Conservation (phyloP, 2,888 invertebrate genomes). For the Meloe dianella region DNA sequence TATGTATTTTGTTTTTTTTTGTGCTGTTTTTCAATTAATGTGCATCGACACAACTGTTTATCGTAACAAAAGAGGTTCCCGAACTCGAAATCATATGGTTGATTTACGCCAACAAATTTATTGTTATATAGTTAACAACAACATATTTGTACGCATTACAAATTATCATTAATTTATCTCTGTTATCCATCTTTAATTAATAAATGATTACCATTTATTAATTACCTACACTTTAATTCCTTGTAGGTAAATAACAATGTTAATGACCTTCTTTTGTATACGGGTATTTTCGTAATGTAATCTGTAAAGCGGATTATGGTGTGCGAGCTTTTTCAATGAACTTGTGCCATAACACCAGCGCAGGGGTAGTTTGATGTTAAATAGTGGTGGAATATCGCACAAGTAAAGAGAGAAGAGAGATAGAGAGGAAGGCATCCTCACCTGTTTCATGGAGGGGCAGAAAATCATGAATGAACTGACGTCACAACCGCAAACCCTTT, state of each 20-base stretch:
- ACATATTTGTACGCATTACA: background rate
- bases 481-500: conserved; percentile 37
- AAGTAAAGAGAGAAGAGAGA: conserved; percentile 33
- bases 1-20: conserved; percentile 2
- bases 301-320: conserved; percentile 1
- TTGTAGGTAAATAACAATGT: background rate
- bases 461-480: conserved; percentile 50
- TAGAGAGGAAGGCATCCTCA: conserved; percentile 31
- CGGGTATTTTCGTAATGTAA: background rate
- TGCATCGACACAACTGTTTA: background rate
- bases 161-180: background rate
- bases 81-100: background rate
- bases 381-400: conserved; percentile 19
- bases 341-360: conserved; percentile 16
- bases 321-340: conserved; percentile 29
- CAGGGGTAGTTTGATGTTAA: conserved; percentile 14
- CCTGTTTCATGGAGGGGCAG: conserved; percentile 41
- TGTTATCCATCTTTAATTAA: background rate
- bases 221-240: background rate
- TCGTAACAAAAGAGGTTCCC: background rate
- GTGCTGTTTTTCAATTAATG: background rate
- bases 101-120: conserved; percentile 7
- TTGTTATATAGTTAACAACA: background rate
- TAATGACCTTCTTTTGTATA: background rate
- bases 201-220: background rate